These are phyloP conservation scores for Caenorhabditis tropicalis DNA, from an alignment of 1,140 invertebrate genomes.

Conservation along the genomic window DNA sequence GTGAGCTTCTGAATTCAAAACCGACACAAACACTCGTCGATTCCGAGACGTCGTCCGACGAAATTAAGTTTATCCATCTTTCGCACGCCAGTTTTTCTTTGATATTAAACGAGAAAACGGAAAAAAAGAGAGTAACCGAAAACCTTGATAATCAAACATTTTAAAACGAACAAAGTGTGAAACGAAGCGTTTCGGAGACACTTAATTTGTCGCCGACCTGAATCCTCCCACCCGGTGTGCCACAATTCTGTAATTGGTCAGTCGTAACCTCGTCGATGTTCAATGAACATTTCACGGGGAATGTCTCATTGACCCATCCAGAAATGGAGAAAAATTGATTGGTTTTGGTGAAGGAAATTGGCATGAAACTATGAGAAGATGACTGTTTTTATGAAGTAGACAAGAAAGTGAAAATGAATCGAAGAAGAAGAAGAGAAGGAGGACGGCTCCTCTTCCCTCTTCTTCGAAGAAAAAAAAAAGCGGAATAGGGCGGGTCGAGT, in stretches of 20 bases:
- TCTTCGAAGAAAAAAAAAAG: conserved; percentile 34
- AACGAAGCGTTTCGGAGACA: neutral
- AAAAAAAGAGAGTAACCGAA: neutral
- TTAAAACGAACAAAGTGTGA: neutral
- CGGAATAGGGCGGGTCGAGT: conserved; percentile 30
- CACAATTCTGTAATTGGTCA: neutral
- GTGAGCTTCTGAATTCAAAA: neutral
- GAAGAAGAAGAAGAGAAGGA: neutral
- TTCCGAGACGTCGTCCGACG: neutral
- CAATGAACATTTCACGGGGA: neutral
- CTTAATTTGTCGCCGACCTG: neutral
- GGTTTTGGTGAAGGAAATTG: neutral
- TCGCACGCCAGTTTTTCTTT: neutral
- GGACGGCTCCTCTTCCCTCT: neutral
- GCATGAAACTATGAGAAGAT: neutral
- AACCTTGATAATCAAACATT: neutral
- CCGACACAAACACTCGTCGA: neutral
- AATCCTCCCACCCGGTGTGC: neutral
- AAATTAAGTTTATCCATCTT: conserved; percentile 40
- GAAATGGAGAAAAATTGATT: neutral
- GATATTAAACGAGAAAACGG: neutral
- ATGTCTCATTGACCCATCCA: neutral
- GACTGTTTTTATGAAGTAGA: neutral
- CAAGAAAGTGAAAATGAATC: neutral
- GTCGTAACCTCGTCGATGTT: neutral